Base-by-base conservation (phyloP, 2,113 vertebrate species). In the Podarcis cretensis region DNA sequence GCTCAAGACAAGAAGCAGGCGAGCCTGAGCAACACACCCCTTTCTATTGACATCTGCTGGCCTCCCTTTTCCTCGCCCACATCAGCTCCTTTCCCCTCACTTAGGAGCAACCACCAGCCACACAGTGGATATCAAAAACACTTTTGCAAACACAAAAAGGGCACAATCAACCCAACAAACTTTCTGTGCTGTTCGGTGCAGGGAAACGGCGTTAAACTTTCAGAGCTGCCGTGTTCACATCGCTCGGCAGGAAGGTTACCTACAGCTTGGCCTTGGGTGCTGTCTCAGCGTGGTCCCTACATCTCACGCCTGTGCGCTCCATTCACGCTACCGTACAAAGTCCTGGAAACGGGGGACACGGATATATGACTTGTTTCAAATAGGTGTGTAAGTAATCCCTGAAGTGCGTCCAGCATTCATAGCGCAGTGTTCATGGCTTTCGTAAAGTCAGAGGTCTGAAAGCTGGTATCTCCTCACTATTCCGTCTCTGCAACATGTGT, bases 401-500 rank as follows among this genome's bases (percentile, higher is more conserved):
- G 80, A 75, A 82, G 8, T 75, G 18, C 10, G 20, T 35, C 57
- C 87, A 48, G 73, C 10, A 76, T 83, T 77, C 21, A 8, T 3
- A 76, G n/a, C 21, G 57, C 71, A 4, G 4, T 0, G 16, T 35
- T 3, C 4, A 0, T 1, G 2, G 54, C 3, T 80, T 12, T 37
- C 3, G 4, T 37, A 6, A 1, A 1, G 35, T 96, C 91, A 98
- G 32, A 97, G 93, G 54, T 96, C 93, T 0, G 94, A 78, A 57
- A 98, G 96, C 13, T 97, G 97, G 92, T 98, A 98, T 86, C 97
- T 96, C 92, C 97, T 95, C 85, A 98, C 95, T 8, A 96, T 79
- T 35, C 97, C 96, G 0, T 98, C 97, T 65, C 97, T 92, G 92
- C 97, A 97, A 87, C 97, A 97, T 0, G 97, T 97, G 80, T 97